Base-by-base conservation (phyloP, 2,113 vertebrate genomes). In the Corydoras maculifer region DNA sequence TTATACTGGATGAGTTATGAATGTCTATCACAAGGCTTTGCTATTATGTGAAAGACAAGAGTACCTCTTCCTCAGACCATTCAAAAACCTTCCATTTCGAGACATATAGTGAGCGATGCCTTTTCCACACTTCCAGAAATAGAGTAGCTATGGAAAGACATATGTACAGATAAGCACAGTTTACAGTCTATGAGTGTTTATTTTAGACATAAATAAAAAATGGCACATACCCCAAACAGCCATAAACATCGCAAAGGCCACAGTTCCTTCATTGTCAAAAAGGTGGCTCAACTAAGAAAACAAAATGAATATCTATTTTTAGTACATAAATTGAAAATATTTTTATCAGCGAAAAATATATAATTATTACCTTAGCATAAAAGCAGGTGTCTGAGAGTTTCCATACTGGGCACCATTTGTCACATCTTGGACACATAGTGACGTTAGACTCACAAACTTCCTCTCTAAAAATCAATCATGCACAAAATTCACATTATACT, bases 201-300 rank as follows among this genome's bases (percentile, higher is more conserved):
- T 9, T 58, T 54, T 14, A 73, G 10, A n/a, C 35, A 15, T 9
- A 49, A 8, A 9, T 54, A 9, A 12, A 35, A 72, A 12, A 90
- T 5, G 3, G 14, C 25, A 48, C 93, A 86, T 85, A 98, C 96
- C 94, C 96, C 95, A 98, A 68, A 97, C 65, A 0, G 96, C 93
- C 95, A 98, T 97, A 80, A 93, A 89, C 58, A 97, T 92, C 9
- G 95, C 94, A 58, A 98, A 97, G n/a, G 87, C 6, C 58, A 97
- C 93, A 0, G 95, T 98, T 32, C 91, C 91, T 68, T 92, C 93
- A 12, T 98, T 98, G 85, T 98, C 96, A 66, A 98, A 92, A 61
- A 95, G 86, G 75, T 93, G 94, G 6, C 92, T 98, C 78, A 96
- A 75, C 96, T 98, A 83, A 49, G 75, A 32, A 71, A 3, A 25